These are phyloP conservation scores for Choristoneura fumiferana DNA, from an alignment of 1,140 invertebrate genomes.

Conservation along the genomic window DNA sequence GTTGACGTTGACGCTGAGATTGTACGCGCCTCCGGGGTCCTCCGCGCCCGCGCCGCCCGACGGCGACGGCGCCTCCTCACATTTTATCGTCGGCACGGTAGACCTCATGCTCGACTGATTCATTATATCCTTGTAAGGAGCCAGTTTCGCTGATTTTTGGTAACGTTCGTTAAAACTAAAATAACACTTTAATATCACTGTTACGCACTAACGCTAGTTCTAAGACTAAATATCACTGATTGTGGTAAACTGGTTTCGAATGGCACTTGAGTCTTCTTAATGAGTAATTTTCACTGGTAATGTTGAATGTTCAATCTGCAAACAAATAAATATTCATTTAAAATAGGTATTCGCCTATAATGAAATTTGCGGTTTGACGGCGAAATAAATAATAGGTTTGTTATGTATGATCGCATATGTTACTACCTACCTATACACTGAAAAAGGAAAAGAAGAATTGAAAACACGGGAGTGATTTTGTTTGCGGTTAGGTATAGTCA, in stretches of 20 bases:
- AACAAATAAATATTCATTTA: conserved; percentile 37
- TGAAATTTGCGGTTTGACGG: no score
- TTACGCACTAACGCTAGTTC: conserved; percentile 62
- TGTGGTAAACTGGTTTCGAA: conserved; percentile 73
- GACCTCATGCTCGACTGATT: conserved; percentile 72
- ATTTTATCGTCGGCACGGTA: conserved; percentile 70
- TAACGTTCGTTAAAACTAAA: conserved; percentile 62
- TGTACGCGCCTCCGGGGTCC: conserved; percentile 52
- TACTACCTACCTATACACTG: no score
- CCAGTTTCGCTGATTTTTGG: conserved; percentile 71
- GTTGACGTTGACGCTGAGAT: conserved; percentile 74
- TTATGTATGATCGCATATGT: no score
- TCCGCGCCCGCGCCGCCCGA: conserved; percentile 49
- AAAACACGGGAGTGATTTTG: no score
- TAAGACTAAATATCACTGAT: conserved; percentile 73
- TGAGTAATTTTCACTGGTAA: conserved; percentile 70
- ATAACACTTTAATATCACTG: conserved; percentile 62
- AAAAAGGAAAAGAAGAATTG: no score
- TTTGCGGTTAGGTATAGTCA: no score
- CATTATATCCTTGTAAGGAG: conserved; percentile 76
- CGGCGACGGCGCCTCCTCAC: conserved; percentile 68
- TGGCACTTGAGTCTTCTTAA: conserved; percentile 69
- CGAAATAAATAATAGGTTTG: no score
- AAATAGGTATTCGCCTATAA: no score
- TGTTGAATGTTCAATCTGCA: conserved; percentile 50